phyloP scores from a whole-genome alignment of 1,140 invertebrate genomes.

The Eubasilissa regina region DNA sequence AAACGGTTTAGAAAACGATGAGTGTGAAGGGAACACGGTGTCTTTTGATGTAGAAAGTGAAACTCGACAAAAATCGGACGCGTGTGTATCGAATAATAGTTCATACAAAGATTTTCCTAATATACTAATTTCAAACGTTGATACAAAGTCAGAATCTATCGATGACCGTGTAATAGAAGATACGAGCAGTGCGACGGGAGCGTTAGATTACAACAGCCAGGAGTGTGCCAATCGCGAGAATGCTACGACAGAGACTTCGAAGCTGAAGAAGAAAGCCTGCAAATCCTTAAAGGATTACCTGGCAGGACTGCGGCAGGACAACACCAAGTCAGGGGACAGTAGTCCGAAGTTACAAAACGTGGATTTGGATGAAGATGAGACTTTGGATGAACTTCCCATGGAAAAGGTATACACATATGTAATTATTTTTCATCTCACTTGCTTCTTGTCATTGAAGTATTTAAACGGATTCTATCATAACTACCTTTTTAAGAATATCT shows the following conservation, averaged over 20 bases:
- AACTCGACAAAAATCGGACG: not conserved
- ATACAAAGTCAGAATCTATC: not conserved
- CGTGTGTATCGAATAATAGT: not conserved
- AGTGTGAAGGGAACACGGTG: not conserved
- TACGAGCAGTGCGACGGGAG: not conserved
- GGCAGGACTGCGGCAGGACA: not conserved
- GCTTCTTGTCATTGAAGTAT: no score
- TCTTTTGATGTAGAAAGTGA: constrained; percentile 44
- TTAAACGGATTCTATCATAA: no score
- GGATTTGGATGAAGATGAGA: constrained; percentile 5
- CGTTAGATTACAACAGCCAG: not conserved
- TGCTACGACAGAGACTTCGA: not conserved
- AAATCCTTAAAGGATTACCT: constrained; percentile 6
- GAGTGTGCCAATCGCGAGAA: not conserved
- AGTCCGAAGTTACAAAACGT: not conserved
- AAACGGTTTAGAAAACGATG: not conserved
- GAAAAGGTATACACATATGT: not conserved
- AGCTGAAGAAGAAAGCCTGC: constrained; percentile 6
- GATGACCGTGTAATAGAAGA: not conserved
- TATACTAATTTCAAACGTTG: not conserved
- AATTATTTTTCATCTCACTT: no score
- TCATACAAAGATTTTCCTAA: not conserved
- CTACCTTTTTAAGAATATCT: no score
- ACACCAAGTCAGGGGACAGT: not conserved
- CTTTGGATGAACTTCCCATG: constrained; percentile 1